Conservation (phyloP, 1,140 invertebrate species). For the Tetragonula clypearis region DNA sequence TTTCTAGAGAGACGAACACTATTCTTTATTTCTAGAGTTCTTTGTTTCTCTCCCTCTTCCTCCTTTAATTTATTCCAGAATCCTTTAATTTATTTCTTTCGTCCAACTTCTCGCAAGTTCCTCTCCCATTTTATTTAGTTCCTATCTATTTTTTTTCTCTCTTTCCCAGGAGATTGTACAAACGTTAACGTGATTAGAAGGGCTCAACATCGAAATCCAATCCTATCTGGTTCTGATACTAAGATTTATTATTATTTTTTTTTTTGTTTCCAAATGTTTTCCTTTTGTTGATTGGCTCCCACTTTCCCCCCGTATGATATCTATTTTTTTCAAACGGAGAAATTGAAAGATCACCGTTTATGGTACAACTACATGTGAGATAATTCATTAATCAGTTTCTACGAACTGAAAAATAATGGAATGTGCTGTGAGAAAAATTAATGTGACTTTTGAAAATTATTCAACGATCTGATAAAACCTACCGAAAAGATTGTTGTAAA, state of each 20-base stretch:
- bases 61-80: constrained; percentile 1
- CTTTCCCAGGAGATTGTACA: neutral
- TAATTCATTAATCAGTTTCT: neutral
- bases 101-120: neutral
- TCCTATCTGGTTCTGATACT: neutral
- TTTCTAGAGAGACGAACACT: neutral
- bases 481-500: neutral
- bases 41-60: no score
- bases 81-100: neutral
- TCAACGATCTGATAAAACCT: no score
- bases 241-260: neutral
- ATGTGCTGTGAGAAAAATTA: neutral
- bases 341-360: neutral
- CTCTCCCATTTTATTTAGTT: neutral
- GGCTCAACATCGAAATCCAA: constrained; percentile 10
- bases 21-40: neutral
- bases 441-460: no score
- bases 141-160: neutral
- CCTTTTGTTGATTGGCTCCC: neutral
- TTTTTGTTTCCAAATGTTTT: neutral
- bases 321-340: neutral
- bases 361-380: neutral
- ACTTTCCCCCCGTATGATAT: neutral
- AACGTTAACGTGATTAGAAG: neutral
- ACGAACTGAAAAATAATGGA: neutral